These are phyloP conservation scores for Bettongia penicillata DNA, from an alignment of 2,113 vertebrate genomes.

Conservation along the genomic window DNA sequence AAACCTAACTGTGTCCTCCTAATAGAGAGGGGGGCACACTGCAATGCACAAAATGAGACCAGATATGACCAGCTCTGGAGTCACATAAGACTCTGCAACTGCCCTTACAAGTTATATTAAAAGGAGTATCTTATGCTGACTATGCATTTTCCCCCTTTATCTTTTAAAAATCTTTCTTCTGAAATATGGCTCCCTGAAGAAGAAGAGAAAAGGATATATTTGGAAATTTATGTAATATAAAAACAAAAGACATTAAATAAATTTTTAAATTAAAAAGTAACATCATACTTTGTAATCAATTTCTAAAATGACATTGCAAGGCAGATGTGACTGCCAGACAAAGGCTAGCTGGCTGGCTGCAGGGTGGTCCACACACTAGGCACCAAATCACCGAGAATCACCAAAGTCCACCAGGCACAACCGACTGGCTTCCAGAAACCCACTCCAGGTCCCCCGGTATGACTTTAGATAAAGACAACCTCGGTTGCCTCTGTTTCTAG, in stretches of 20 bases:
- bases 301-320: slow-evolving; percentile 61
- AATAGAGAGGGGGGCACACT: background rate
- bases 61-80: background rate
- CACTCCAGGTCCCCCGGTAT: background rate
- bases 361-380: background rate
- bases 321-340: background rate
- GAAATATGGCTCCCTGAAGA: background rate
- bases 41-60: background rate
- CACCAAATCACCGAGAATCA: background rate
- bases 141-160: background rate
- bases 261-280: slow-evolving; percentile 49
- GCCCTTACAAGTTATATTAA: background rate
- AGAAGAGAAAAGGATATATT: slow-evolving; percentile 14
- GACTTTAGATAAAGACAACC: slow-evolving; percentile 20
- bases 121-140: background rate
- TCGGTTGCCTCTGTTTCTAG: background rate
- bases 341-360: background rate
- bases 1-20: background rate
- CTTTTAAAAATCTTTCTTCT: background rate
- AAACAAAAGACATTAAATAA: background rate
- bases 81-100: background rate
- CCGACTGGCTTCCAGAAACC: background rate
- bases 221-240: slow-evolving; percentile 52
- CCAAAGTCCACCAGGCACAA: background rate
- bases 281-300: slow-evolving; percentile 60